Conservation (phyloP, 2,797 vertebrate genomes). For the Sebastes matsubarae region DNA sequence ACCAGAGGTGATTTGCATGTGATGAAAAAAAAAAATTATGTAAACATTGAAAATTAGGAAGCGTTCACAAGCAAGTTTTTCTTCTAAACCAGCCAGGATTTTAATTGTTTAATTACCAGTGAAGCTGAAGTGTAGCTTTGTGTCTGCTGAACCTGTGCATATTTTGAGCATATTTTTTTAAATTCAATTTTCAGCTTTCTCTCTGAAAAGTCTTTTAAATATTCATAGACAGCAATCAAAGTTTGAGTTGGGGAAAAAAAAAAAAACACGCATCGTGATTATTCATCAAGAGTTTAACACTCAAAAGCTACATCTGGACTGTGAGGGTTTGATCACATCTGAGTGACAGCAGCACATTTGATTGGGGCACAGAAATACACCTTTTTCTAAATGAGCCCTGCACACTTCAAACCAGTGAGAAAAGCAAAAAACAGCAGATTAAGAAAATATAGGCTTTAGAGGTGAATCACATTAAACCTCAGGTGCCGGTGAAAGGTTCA, state of each 20-base stretch:
- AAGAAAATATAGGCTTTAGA: neutral
- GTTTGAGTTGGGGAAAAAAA: neutral
- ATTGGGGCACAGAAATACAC: neutral
- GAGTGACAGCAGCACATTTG: neutral
- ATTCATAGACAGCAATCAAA: neutral
- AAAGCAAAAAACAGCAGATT: neutral
- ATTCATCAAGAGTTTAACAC: neutral
- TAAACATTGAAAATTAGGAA: neutral
- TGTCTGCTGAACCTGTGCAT: neutral
- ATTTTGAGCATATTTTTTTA: neutral
- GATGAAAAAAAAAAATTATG: neutral
- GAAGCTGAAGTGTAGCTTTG: neutral
- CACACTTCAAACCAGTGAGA: neutral
- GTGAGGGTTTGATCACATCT: neutral
- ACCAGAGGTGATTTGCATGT: neutral
- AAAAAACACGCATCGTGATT: neutral
- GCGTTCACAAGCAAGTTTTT: neutral
- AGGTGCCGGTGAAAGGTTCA: neutral
- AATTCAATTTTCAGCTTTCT: neutral
- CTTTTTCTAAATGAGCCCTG: neutral
- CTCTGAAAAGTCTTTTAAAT: neutral
- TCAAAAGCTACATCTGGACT: neutral
- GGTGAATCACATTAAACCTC: neutral
- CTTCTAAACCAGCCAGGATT: conserved; percentile 1
- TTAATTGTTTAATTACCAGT: conserved; percentile 10